Base-by-base conservation (phyloP, 1,140 invertebrate genomes). In the Papilio dardanus region DNA sequence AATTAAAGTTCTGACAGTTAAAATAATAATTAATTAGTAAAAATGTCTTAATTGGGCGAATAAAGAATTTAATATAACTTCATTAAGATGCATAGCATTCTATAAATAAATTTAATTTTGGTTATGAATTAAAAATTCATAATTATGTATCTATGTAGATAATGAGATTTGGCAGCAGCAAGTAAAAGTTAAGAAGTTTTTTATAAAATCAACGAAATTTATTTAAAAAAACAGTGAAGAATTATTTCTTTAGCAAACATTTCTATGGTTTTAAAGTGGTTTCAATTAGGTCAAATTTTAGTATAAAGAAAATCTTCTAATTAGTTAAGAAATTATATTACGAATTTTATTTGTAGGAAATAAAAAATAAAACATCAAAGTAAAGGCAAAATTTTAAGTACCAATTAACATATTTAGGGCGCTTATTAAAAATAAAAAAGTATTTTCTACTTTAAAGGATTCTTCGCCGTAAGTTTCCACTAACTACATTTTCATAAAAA, bases 101-200 rank as follows among this genome's bases (percentile, higher is more conserved):
- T 62, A 62, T 58, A 58, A 54, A 54, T 24, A 54, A 30, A 16
- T 28, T 62, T 62, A 21, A 62, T 62, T 30, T 30, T 62, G 24
- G 24, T 12, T 30, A 62, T 62, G 54, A 62, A 62, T 62, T 62
- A 1, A 14, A 62, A 62, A 62, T 62, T 62, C 54, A 62, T 62
- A 62, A 28, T 30, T 14, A 12, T 58, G 2, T 28, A 50, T 62
- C 30, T 62, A 62, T 10, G 30, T 62, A 62, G 54, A 30, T 46
- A 54, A 24, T 28, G 28, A 62, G 2, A 62, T 28, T 62, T 62
- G 54, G 12, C 54, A 62, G 24, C 24, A 62, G 54, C 24, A 16
- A 62, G 50, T 24, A 24, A 58, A 62, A 28, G 14, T 50, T 62
- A 30, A 58, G 50, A 58, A 24, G 21, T 21, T 4, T 50, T 50